Conservation (phyloP, 2,113 vertebrate species). For the Sebastes schlegelii region DNA sequence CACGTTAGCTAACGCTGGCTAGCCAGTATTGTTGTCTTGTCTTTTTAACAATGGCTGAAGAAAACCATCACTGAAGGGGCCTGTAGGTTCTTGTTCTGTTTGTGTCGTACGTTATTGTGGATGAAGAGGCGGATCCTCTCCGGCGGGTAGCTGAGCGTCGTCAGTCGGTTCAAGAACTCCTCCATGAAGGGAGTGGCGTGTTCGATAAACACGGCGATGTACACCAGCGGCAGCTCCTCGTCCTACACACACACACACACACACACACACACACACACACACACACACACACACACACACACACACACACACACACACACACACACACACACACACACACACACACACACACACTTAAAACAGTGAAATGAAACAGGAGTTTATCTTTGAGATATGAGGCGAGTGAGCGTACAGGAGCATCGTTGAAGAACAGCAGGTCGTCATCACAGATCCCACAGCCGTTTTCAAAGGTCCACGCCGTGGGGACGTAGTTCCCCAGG, state of each 20-base stretch:
- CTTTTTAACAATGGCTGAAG: too few relatives aligned
- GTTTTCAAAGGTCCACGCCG: constrained; percentile 65
- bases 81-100: too few relatives aligned
- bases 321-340: constrained; percentile 22
- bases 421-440: constrained; percentile 58
- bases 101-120: constrained; percentile 69
- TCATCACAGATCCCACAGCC: constrained; percentile 67
- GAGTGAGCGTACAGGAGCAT: neutral
- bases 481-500: constrained; percentile 74
- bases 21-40: too few relatives aligned
- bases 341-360: neutral
- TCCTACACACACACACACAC: too few relatives aligned
- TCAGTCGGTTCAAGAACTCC: constrained; percentile 72
- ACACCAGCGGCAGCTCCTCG: constrained; percentile 65
- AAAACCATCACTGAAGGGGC: too few relatives aligned
- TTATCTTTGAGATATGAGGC: too few relatives aligned
- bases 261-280: too few relatives aligned
- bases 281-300: too few relatives aligned
- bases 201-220: constrained; percentile 64
- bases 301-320: too few relatives aligned
- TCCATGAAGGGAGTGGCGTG: constrained; percentile 73
- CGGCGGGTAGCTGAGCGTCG: constrained; percentile 60
- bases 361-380: too few relatives aligned
- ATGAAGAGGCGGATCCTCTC: constrained; percentile 67
- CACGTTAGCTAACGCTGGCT: too few relatives aligned